A percentile compares a stretch with the other conserved stretches of the same genome.
phyloP scores from a whole-genome alignment of 2,797 vertebrate genomes.

The Falco biarmicus region DNA sequence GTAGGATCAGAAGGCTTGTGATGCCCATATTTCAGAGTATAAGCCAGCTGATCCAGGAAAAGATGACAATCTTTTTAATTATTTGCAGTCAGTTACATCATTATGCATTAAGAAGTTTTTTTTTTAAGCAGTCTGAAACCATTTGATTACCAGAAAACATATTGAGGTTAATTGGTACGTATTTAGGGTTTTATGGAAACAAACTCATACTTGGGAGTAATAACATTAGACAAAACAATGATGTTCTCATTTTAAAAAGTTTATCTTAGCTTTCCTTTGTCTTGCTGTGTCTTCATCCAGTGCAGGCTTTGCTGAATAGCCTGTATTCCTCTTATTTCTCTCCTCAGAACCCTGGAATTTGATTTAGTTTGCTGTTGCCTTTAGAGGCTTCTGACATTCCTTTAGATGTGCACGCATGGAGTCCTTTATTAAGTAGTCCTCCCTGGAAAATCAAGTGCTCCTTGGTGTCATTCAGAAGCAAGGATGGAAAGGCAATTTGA shows the following conservation, averaged over 20 bases:
- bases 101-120: background rate
- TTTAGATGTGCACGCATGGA: accelerated
- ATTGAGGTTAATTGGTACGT: background rate
- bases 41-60: background rate
- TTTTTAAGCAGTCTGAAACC: background rate
- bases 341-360: background rate
- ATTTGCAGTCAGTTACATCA: background rate
- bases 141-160: background rate
- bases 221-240: background rate
- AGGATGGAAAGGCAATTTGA: background rate
- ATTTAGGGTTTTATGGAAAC: background rate
- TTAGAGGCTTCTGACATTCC: background rate
- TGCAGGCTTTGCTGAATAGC: background rate
- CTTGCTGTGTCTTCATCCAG: background rate
- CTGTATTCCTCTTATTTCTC: background rate
- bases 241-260: background rate
- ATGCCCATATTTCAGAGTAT: background rate
- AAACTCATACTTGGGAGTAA: background rate
- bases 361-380: background rate
- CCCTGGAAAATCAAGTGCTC: background rate
- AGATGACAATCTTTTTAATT: background rate
- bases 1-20: background rate
- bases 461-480: background rate
- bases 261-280: background rate
- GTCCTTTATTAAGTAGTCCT: background rate